A percentile compares a stretch with the other conserved stretches of the same genome.
These are phyloP conservation scores for Notothenia coriiceps DNA, from an alignment of 2,113 vertebrate genomes.

Conservation along the genomic window DNA sequence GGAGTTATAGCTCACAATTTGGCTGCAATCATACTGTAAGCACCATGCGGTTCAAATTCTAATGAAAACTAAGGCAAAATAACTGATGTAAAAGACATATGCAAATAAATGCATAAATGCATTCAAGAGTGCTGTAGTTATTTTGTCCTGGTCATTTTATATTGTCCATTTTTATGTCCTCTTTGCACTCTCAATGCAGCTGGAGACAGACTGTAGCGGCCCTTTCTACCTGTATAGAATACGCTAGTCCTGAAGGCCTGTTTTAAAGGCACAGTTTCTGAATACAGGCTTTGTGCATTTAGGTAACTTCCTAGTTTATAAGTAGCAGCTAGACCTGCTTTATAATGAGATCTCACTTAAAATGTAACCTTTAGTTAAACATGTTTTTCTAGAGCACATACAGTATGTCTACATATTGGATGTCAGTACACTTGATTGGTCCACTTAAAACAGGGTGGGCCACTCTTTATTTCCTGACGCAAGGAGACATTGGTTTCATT, in stretches of 20 bases:
- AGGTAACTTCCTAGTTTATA: too few relatives aligned
- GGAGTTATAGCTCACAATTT: background rate
- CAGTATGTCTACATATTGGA: too few relatives aligned
- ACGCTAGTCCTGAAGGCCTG: too few relatives aligned
- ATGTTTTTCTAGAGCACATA: too few relatives aligned
- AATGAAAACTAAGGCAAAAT: background rate
- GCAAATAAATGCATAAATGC: background rate
- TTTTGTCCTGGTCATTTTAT: background rate
- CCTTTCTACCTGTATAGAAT: too few relatives aligned
- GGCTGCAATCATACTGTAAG: background rate
- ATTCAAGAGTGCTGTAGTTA: background rate
- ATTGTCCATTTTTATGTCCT: background rate
- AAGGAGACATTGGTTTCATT: background rate
- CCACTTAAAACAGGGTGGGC: background rate
- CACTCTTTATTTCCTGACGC: background rate
- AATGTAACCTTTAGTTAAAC: too few relatives aligned
- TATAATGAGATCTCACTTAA: too few relatives aligned
- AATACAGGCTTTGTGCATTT: too few relatives aligned
- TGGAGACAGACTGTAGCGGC: too few relatives aligned
- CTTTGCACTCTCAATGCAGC: too few relatives aligned
- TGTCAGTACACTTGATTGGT: background rate
- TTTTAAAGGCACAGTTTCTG: too few relatives aligned
- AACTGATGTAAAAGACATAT: background rate
- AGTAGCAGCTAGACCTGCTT: too few relatives aligned
- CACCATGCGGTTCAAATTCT: background rate